phyloP scores from a whole-genome alignment of 2,113 vertebrate genomes.

The Cynocephalus volans region DNA sequence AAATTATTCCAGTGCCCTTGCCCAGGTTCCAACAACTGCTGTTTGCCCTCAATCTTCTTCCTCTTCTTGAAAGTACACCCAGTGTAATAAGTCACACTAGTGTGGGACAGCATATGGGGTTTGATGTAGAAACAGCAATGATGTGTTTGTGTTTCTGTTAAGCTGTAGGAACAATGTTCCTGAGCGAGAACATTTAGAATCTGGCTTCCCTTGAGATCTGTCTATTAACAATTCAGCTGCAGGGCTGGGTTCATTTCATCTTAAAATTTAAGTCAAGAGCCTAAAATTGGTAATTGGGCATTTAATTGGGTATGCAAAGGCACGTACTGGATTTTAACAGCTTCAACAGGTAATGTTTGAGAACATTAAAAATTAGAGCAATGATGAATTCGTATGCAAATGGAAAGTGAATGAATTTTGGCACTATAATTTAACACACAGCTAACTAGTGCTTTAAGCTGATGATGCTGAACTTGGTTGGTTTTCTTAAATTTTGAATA shows the following conservation, averaged over 20 bases:
- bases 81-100: neutral
- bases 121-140: neutral
- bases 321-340: slow-evolving; percentile 76
- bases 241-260: slow-evolving; percentile 69
- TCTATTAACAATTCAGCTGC: slow-evolving; percentile 64
- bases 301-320: slow-evolving; percentile 77
- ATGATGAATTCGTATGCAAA: slow-evolving; percentile 70
- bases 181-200: neutral
- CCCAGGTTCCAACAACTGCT: neutral
- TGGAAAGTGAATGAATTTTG: slow-evolving; percentile 66
- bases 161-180: neutral
- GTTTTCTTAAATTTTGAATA: slow-evolving; percentile 58
- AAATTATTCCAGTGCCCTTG: slow-evolving; percentile 64
- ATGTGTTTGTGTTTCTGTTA: neutral
- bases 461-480: neutral
- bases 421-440: slow-evolving; percentile 62
- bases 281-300: slow-evolving; percentile 80
- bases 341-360: slow-evolving; percentile 79
- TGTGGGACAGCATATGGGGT: neutral
- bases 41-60: slow-evolving; percentile 68
- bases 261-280: slow-evolving; percentile 73
- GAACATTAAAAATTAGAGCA: slow-evolving; percentile 77
- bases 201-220: slow-evolving; percentile 12
- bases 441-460: slow-evolving; percentile 6
- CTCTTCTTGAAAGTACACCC: slow-evolving; percentile 29